phyloP scores from a whole-genome alignment of 2,113 vertebrate species.

The Siniperca knerii region DNA sequence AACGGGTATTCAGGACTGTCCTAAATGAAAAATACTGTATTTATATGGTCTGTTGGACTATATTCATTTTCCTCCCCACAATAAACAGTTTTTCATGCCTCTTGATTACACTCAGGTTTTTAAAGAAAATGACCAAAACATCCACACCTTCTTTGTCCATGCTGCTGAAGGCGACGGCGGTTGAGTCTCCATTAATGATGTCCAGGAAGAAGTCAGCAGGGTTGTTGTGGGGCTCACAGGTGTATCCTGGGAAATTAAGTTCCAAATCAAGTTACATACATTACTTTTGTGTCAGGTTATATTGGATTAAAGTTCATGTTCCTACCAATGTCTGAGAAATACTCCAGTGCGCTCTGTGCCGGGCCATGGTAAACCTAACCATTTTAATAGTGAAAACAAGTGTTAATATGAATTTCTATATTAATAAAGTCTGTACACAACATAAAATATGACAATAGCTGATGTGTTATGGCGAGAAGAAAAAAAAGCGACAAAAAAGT shows the following conservation, averaged over 20 bases:
- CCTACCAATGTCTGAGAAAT: conserved; percentile 89
- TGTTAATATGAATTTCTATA: background rate
- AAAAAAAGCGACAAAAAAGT: too few species aligned
- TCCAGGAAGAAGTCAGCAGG: conserved; percentile 97
- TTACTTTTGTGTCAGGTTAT: fast-evolving
- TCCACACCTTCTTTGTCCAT: background rate
- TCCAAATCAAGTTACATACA: background rate
- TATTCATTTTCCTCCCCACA: too few species aligned
- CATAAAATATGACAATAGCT: background rate
- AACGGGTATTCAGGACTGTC: fast-evolving
- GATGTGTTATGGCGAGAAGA: background rate
- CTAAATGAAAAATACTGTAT: background rate
- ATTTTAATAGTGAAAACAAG: conserved; percentile 37
- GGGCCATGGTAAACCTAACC: conserved; percentile 90
- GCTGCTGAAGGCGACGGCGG: conserved; percentile 72
- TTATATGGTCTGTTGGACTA: background rate
- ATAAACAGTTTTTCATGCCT: background rate
- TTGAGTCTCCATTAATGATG: conserved; percentile 93
- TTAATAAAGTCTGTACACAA: background rate
- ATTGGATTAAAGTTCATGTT: background rate
- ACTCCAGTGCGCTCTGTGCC: conserved; percentile 83
- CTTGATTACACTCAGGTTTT: too few species aligned
- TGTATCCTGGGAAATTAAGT: conserved; percentile 85
- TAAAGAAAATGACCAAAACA: background rate
- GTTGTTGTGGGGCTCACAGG: conserved; percentile 94